Conservation (phyloP, 2,888 invertebrate genomes). For the Eupithecia exiguata region DNA sequence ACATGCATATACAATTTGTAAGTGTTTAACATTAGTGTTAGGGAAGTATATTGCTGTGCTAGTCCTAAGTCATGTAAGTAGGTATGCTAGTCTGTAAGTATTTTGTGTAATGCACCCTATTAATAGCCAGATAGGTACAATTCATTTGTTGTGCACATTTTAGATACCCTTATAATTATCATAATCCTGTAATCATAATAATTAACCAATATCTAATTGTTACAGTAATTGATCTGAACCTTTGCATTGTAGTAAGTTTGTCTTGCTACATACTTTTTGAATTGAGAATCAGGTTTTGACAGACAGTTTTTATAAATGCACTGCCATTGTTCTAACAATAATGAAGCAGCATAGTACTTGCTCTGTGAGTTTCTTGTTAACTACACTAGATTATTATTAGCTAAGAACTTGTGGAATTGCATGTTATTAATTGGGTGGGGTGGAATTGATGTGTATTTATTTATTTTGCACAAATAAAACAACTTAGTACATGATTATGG, state of each 20-base stretch:
- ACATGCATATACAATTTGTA: conserved; percentile 36
- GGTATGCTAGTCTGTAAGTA: conserved; percentile 31
- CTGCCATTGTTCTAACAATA: background rate
- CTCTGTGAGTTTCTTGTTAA: background rate
- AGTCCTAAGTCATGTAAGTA: conserved; percentile 38
- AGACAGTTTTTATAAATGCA: background rate
- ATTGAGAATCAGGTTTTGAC: background rate
- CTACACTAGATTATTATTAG: background rate
- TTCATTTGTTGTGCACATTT: conserved; percentile 30
- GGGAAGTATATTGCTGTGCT: conserved; percentile 42
- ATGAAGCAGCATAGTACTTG: background rate
- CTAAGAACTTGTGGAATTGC: conserved; percentile 58
- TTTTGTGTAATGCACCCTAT: conserved; percentile 38
- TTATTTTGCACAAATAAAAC: conserved; percentile 70
- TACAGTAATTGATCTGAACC: background rate
- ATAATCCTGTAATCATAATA: conserved; percentile 13
- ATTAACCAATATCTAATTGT: background rate
- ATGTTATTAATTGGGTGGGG: conserved; percentile 43
- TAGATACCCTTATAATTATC: conserved; percentile 14
- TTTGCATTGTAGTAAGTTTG: background rate
- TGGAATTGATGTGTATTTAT: conserved; percentile 52
- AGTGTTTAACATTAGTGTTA: conserved; percentile 33
- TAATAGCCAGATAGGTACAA: conserved; percentile 20
- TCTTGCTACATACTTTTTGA: background rate
- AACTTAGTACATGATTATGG: conserved; percentile 37